Evolutionary conservation across 2,888 invertebrate species (phyloP).

Genomic region (Malthinus flaveolus): DNA sequence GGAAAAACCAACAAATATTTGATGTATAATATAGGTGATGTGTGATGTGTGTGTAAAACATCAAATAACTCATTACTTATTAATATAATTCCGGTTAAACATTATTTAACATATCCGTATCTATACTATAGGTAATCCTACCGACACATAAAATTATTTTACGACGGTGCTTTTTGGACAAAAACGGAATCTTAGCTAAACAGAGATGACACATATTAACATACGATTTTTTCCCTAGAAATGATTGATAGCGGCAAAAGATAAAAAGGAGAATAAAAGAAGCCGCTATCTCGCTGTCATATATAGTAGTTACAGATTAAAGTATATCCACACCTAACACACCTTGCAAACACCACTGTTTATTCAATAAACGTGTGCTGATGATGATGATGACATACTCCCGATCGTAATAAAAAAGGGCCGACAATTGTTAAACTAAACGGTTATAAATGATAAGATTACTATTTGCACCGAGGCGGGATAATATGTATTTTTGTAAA

Average conservation of each 20-base stretch:
- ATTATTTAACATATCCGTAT: not conserved
- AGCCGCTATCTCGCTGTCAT: constrained; percentile 44
- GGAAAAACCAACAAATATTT: too few species aligned
- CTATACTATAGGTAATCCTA: not conserved
- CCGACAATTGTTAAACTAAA: not conserved
- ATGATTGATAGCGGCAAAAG: constrained; percentile 20
- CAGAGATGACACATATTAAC: constrained; percentile 13
- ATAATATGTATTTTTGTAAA: too few species aligned
- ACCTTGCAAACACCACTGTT: constrained; percentile 27
- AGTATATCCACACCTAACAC: constrained; percentile 25
- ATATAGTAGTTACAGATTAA: constrained; percentile 26
- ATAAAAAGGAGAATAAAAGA: constrained; percentile 54
- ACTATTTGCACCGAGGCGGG: too few species aligned
- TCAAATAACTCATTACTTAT: not conserved
- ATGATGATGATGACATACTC: not conserved
- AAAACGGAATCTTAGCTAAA: constrained; percentile 8
- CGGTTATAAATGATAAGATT: constrained; percentile 2
- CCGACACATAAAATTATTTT: constrained; percentile 1
- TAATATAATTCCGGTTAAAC: constrained; percentile 3
- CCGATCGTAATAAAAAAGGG: not conserved
- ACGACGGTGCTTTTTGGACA: constrained; percentile 8
- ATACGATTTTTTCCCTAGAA: constrained; percentile 19
- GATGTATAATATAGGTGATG: too few species aligned
- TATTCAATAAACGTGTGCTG: constrained; percentile 23
- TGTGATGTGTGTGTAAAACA: too few species aligned